Evolutionary conservation across 2,888 invertebrate genomes (phyloP).

Genomic region (Metellina segmentata): DNA sequence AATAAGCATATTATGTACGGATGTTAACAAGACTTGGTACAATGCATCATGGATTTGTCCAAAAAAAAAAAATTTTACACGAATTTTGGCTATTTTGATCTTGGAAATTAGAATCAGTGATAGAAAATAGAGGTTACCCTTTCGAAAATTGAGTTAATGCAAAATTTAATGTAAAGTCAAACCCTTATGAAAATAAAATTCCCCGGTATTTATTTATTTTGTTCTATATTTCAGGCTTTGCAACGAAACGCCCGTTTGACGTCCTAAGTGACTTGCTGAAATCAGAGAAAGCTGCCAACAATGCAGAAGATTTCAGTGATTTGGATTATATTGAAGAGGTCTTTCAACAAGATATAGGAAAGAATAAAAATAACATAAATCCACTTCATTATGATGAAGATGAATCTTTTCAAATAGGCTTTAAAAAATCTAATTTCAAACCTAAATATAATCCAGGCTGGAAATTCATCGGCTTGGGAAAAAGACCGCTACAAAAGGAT

Average conservation of each 20-base stretch:
- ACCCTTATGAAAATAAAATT: no score
- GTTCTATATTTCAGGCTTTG: constrained; percentile 2
- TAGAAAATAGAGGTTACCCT: no score
- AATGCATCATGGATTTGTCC: no score
- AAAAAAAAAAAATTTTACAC: no score
- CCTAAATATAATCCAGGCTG: constrained; percentile 74
- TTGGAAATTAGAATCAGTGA: no score
- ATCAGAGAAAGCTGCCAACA: not conserved
- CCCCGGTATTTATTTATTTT: no score
- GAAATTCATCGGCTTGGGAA: constrained; percentile 74
- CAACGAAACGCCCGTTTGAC: not conserved
- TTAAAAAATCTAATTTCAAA: constrained; percentile 60
- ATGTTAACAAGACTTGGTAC: no score
- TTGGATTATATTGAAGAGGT: constrained; percentile 21
- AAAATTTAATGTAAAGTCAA: no score
- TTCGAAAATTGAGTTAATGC: no score
- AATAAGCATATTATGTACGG: no score
- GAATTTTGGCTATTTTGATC: no score
- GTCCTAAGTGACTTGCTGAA: constrained; percentile 4
- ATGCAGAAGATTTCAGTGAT: constrained; percentile 46
- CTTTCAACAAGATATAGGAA: not conserved
- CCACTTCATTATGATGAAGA: not conserved
- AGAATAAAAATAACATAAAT: not conserved
- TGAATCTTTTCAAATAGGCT: not conserved
- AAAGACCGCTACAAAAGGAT: constrained; percentile 52